Evolutionary conservation across 2,113 vertebrate species (phyloP), one percentile per base, ranked within the genome.

Genomic region (Lucifuga dentata): DNA sequence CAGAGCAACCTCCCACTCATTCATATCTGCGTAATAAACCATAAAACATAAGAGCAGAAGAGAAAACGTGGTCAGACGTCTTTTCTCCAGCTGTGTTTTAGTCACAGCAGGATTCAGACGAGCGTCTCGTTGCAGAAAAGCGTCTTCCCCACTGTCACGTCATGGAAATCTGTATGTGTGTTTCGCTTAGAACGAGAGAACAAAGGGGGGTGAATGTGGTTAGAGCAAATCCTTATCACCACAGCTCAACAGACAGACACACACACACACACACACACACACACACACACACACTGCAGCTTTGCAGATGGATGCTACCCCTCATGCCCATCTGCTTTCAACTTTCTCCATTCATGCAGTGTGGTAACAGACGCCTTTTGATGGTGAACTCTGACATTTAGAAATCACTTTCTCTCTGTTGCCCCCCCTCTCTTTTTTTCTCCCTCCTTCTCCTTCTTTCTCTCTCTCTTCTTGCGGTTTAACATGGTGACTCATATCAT

Each of bases 321-420:
- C 81, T 83, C 71, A 85, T 82, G 68, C 83, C 74, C 85, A 67
- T 85, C 83, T 85, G 72, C 85, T 84, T 87, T 87, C 68, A 80
- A 83, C 84, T 88, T 73, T 87, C 87, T 86, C 78, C 83, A 84
- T 86, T 88, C 82, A 88, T 88, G 84, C 79, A 43, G 80, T 89
- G 83, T 68, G 80, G 84, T 81, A 48, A 71, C 44, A 0, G 70
- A 63, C 63, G 40, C 32, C 76, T 50, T 89, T 89, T 89, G 86
- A 87, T 88, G 88, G 80, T 88, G 78, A 91, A 88, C 83, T 88
- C 73, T 90, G 88, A 90, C 90, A 89, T 91, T 91, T 90, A 86
- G 68, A 87, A 82, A 71, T 81, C 76, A 83, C 85, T 89, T 85
- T 86, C 85, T 35, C 29, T 36, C 50, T 84, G 58, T 76, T 50